Percentiles rank a stretch among this genome's conserved stretches.
phyloP scores from a whole-genome alignment of 2,888 invertebrate genomes.

The Leptura quadrifasciata region DNA sequence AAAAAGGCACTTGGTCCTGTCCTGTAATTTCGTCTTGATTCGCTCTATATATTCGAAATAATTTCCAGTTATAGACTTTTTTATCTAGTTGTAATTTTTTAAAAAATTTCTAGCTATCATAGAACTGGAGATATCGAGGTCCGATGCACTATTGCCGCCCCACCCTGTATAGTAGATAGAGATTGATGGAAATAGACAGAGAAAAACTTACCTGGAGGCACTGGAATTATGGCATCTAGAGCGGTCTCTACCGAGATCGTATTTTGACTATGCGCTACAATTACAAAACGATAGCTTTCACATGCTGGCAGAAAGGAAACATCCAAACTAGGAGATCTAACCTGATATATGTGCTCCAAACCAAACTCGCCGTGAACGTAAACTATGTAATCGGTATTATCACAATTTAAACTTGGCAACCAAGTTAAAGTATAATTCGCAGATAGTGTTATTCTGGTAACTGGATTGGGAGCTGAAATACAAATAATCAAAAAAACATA shows the following conservation, averaged over 20 bases:
- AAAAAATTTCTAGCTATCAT: no score
- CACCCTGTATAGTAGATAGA: no score
- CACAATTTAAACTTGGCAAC: neutral
- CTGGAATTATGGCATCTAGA: neutral
- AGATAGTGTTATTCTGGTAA: neutral
- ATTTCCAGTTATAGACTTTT: no score
- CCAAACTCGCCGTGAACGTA: neutral
- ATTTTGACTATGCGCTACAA: neutral
- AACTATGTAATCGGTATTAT: neutral
- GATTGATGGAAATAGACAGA: no score
- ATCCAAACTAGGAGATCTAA: neutral
- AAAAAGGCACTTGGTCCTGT: no score
- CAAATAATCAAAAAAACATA: no score
- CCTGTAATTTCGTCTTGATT: no score
- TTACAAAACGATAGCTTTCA: neutral
- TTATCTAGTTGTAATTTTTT: no score
- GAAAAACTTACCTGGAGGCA: neutral
- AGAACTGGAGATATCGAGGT: no score
- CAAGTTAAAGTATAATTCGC: neutral
- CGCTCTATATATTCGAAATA: no score
- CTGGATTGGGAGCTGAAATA: neutral
- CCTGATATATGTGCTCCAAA: slow-evolving; percentile 7
- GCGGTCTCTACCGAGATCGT: neutral
- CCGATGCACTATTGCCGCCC: no score
- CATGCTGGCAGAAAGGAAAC: slow-evolving; percentile 7